These are phyloP conservation scores for Andrena chrysosceles DNA, from an alignment of 2,888 invertebrate species.

Conservation along the genomic window DNA sequence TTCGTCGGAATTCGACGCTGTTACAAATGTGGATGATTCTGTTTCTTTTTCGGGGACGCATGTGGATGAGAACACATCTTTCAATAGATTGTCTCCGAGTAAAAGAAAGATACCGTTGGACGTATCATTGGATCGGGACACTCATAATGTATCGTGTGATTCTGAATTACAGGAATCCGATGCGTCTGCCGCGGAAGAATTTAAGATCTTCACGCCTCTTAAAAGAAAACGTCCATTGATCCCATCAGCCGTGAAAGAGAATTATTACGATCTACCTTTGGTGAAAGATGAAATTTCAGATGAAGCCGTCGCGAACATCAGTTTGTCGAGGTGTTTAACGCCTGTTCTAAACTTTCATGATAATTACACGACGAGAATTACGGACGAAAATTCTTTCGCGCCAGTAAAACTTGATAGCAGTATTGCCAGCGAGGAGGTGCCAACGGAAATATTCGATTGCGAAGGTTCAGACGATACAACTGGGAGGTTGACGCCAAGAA, in stretches of 20 bases:
- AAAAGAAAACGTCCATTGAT: conserved; percentile 73
- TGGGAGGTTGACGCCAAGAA: conserved; percentile 76
- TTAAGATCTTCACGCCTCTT: conserved; percentile 80
- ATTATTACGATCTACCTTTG: conserved; percentile 19
- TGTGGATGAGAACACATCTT: not conserved
- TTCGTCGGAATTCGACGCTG: conserved; percentile 5
- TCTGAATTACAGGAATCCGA: conserved; percentile 57
- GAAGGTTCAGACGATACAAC: conserved; percentile 22
- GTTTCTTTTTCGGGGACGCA: not conserved
- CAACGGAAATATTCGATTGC: not conserved
- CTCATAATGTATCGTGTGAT: not conserved
- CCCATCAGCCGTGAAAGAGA: not conserved
- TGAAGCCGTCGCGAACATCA: conserved; percentile 19
- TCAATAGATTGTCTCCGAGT: conserved; percentile 62
- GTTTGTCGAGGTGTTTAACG: conserved; percentile 61
- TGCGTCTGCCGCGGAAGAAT: conserved; percentile 72
- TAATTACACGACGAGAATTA: not conserved
- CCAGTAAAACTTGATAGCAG: not conserved
- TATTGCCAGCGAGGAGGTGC: not conserved
- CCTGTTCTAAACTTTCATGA: conserved; percentile 40
- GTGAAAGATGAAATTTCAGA: conserved; percentile 27
- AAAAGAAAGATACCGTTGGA: conserved; percentile 66
- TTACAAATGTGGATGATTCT: not conserved
- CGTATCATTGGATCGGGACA: conserved; percentile 37
- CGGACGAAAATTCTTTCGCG: not conserved